A percentile compares a stretch with the other conserved stretches of the same genome.
These are phyloP conservation scores for Xiphorhynchus erythropygius DNA, from an alignment of 2,797 vertebrate species.

Conservation along the genomic window DNA sequence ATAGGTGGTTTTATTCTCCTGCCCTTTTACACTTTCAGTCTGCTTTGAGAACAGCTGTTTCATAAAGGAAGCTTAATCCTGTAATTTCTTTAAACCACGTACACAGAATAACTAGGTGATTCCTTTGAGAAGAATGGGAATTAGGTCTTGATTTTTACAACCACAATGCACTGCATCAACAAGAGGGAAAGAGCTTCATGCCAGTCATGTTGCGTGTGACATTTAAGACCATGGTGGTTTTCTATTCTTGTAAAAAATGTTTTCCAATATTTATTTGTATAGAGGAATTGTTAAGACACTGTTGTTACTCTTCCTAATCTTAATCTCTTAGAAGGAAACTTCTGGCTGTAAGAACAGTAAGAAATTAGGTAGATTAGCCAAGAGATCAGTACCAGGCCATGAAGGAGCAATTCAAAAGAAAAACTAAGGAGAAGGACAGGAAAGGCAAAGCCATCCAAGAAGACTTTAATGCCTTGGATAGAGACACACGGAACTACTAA, in stretches of 20 bases:
- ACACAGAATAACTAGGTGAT: neutral
- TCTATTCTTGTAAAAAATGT: neutral
- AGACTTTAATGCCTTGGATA: neutral
- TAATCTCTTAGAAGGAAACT: neutral
- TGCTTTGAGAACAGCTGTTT: neutral
- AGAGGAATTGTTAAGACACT: neutral
- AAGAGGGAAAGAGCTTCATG: neutral
- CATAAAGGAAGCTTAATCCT: neutral
- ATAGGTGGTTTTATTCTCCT: neutral
- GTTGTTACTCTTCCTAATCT: neutral
- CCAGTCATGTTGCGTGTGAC: neutral
- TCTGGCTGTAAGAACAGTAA: neutral
- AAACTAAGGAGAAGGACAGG: neutral
- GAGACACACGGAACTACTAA: neutral
- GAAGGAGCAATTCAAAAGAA: neutral
- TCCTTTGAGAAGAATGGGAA: neutral
- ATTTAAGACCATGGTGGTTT: neutral
- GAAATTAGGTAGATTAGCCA: neutral
- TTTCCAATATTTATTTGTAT: neutral
- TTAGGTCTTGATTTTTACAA: neutral
- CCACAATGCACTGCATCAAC: neutral
- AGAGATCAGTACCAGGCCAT: neutral
- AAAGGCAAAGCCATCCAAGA: neutral
- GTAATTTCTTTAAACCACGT: neutral
- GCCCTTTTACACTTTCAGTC: neutral